Evolutionary conservation across 2,113 vertebrate genomes (phyloP).

Genomic region (Lepidothrix coronata): DNA sequence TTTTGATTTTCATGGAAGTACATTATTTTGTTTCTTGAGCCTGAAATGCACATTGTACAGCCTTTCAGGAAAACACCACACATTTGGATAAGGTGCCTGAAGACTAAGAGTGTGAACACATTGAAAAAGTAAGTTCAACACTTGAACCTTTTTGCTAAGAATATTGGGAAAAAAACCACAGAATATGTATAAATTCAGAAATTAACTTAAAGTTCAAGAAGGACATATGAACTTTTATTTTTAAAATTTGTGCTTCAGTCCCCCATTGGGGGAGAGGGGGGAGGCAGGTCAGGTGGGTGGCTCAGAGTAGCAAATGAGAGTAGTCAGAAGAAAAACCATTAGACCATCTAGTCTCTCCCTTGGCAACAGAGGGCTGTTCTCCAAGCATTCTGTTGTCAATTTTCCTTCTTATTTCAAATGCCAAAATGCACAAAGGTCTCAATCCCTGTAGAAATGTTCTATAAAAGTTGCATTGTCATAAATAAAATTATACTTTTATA

Average conservation of each 20-base stretch:
- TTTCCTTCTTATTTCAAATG: neutral
- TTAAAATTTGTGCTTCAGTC: neutral
- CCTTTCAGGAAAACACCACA: neutral
- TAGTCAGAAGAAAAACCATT: neutral
- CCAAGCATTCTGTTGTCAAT: neutral
- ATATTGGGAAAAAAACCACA: neutral
- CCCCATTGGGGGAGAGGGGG: neutral
- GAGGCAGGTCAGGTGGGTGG: too few species aligned
- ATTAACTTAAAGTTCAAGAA: neutral
- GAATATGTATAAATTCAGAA: neutral
- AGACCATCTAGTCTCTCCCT: neutral
- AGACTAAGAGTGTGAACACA: neutral
- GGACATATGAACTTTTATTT: neutral
- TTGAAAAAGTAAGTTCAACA: neutral
- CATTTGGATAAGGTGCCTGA: neutral
- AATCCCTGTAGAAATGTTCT: neutral
- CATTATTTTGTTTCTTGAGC: neutral
- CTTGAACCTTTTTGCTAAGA: neutral
- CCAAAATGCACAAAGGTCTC: neutral
- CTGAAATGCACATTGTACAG: neutral
- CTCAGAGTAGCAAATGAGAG: neutral
- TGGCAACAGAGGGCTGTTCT: neutral
- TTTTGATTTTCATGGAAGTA: neutral
- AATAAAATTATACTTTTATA: neutral
- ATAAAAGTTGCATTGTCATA: neutral